Conservation (phyloP, 2,113 vertebrate species). For the Anser brachyrhynchus region DNA sequence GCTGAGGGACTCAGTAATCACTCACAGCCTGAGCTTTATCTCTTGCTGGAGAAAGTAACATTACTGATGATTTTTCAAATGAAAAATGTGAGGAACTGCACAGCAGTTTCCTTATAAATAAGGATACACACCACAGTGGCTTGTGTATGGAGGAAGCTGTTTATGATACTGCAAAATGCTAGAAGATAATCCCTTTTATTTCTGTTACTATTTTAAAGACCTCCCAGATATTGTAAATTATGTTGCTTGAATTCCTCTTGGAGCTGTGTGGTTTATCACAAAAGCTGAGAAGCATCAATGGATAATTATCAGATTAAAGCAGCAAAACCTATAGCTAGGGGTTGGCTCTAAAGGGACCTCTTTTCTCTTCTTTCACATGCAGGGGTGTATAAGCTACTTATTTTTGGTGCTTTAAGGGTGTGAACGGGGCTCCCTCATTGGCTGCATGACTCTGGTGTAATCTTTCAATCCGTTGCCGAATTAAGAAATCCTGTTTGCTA, state of each 20-base stretch:
- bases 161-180: not conserved
- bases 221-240: not conserved
- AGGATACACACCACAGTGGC: not conserved
- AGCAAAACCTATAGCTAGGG: not conserved
- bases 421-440: not conserved
- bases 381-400: not conserved
- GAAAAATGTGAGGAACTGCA: not conserved
- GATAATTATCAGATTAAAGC: not conserved
- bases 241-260: not conserved
- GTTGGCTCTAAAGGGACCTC: not conserved
- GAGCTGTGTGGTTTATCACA: not conserved
- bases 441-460: not conserved
- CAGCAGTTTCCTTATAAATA: not conserved
- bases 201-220: not conserved
- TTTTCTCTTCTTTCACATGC: not conserved
- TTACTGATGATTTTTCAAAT: not conserved
- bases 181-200: not conserved
- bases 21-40: not conserved
- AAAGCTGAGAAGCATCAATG: not conserved
- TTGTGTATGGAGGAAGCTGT: not conserved
- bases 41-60: not conserved
- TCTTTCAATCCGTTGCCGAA: not conserved
- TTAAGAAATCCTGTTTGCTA: slow-evolving; percentile 5
- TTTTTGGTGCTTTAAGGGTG: not conserved
- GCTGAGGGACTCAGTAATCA: not conserved